Evolutionary conservation across 1,140 invertebrate species (phyloP), one percentile per base, ranked within the genome.

Genomic region (Planococcus citri): DNA sequence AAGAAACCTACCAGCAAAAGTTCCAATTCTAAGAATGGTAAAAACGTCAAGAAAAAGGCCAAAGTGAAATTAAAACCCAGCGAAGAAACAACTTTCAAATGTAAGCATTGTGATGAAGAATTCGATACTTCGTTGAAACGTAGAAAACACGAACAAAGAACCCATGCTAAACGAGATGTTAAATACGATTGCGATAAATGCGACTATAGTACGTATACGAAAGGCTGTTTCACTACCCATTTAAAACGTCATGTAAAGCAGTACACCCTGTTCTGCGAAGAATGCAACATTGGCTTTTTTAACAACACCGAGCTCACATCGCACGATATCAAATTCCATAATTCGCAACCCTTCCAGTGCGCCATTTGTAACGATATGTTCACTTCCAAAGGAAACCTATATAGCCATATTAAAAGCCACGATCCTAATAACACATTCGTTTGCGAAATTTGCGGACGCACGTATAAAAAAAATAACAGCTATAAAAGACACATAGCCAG

Each of bases 391-490:
- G 70, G 68, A 33, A 71, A 71, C 57, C 68, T 73, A 3, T 71
- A 73, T 25, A 73, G 64, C 73, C 89, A 92, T 76, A 85, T 88
- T 61, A 87, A 90, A 74, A 87, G 88, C 1, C 89, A 92, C 77
- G 84, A 89, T 1, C 89, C 89, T 1, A 85, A 88, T 9, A 89
- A 91, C 72, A 89, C 89, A 0, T 91, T 88, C 76, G 85, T 86
- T 72, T 92, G 90, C 76, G 87, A 86, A 71, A 83, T 86, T 73
- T 92, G 90, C 77, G 85, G 87, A 3, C 82, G 88, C 71, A 82
- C 87, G 51, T 95, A 95, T 74, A 91, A 90, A 22, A 88, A 89
- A 2, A 87, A 88, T 76, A 86, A 87, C 73, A 81, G 86, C 12
- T 82, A 86, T 72, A 87, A 86, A 74, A 85, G 84, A 21, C 86